Evolutionary conservation across 2,113 vertebrate genomes (phyloP).

Genomic region (Malurus melanocephalus): DNA sequence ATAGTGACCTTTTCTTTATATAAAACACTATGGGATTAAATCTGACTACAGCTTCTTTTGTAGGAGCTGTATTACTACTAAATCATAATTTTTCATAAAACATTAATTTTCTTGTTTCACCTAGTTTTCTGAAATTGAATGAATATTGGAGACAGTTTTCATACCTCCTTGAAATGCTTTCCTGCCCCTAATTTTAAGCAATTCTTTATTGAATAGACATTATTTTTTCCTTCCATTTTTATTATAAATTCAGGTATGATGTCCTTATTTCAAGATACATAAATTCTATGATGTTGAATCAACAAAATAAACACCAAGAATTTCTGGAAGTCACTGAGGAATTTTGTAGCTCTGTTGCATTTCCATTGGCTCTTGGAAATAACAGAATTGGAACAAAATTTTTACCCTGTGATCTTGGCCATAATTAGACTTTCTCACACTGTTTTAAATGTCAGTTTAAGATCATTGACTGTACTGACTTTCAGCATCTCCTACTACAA

Average conservation of each 20-base stretch:
- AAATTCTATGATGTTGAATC: not conserved
- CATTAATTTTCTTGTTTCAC: not conserved
- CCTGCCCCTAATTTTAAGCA: not conserved
- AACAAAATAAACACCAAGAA: not conserved
- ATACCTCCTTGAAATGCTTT: not conserved
- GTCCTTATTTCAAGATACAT: not conserved
- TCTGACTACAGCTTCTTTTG: not conserved
- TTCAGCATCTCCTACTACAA: not conserved
- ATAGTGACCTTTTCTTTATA: not conserved
- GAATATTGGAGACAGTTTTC: not conserved
- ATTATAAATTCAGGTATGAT: not conserved
- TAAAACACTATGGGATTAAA: not conserved
- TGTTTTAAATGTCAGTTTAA: slow-evolving; percentile 14
- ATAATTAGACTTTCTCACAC: not conserved
- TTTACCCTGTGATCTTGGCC: not conserved
- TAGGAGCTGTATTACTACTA: not conserved
- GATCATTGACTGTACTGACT: not conserved
- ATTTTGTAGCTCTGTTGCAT: not conserved
- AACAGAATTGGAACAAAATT: not conserved
- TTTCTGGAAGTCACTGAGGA: not conserved
- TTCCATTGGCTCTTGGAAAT: not conserved
- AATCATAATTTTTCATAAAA: not conserved
- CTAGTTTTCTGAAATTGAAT: not conserved
- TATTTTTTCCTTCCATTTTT: not conserved
- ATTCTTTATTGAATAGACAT: not conserved